A percentile compares a stretch with the other conserved stretches of the same genome.
These are phyloP conservation scores for Pantherophis guttatus DNA, from an alignment of 2,113 vertebrate genomes.

Conservation along the genomic window DNA sequence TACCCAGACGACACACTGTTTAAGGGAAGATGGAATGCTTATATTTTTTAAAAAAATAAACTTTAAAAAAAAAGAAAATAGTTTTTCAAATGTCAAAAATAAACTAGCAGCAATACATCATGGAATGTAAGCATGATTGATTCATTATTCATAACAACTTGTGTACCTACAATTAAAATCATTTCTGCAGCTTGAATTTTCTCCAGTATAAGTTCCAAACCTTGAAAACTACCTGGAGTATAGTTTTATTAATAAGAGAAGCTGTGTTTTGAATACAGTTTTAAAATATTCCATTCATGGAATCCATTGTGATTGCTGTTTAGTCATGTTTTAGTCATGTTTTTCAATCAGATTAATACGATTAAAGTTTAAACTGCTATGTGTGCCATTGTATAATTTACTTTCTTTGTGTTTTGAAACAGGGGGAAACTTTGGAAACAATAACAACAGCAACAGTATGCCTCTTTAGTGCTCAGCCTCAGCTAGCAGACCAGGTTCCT, in stretches of 20 bases:
- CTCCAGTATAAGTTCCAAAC: background rate
- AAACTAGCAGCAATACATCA: background rate
- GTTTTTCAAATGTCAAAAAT: background rate
- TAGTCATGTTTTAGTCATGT: background rate
- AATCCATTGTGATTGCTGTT: background rate
- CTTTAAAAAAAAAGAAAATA: too few relatives aligned
- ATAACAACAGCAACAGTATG: constrained; percentile 92
- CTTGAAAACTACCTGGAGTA: background rate
- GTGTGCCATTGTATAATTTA: background rate
- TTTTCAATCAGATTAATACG: background rate
- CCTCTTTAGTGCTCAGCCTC: constrained; percentile 89
- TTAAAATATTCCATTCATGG: background rate
- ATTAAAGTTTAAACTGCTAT: background rate
- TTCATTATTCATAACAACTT: background rate
- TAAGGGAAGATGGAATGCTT: too few relatives aligned
- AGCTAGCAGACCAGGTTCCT: constrained; percentile 94
- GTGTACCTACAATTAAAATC: background rate
- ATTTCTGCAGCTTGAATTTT: background rate
- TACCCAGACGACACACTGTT: too few relatives aligned
- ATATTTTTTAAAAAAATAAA: too few relatives aligned
- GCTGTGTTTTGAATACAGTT: background rate
- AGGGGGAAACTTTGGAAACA: constrained; percentile 96
- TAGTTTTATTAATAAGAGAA: background rate
- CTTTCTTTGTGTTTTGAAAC: constrained; percentile 22
- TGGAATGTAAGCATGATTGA: background rate